These are phyloP conservation scores for Pardalotus punctatus DNA, from an alignment of 2,113 vertebrate genomes.

Conservation along the genomic window DNA sequence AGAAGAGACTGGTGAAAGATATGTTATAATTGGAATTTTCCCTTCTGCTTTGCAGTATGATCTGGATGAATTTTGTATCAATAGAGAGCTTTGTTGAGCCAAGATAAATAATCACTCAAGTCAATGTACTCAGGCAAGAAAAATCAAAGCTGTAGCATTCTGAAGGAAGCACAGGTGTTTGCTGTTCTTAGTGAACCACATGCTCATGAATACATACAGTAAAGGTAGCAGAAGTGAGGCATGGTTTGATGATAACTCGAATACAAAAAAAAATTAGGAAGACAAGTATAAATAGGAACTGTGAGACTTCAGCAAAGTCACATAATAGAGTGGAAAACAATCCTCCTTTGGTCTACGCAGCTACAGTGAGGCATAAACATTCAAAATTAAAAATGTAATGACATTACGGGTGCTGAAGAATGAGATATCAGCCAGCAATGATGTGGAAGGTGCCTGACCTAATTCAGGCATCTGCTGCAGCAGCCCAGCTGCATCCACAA, in stretches of 20 bases:
- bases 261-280: background rate
- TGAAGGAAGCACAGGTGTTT: background rate
- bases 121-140: background rate
- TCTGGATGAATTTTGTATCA: background rate
- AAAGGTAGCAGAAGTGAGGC: background rate
- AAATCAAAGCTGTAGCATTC: background rate
- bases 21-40: background rate
- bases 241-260: background rate
- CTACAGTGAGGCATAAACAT: background rate
- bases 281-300: background rate
- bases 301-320: background rate
- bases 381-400: background rate
- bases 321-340: background rate
- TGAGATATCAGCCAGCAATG: background rate
- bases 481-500: background rate
- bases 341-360: background rate
- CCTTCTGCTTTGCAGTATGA: background rate
- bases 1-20: background rate
- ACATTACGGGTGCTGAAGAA: background rate
- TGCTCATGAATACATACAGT: background rate
- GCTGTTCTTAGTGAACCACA: background rate
- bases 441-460: background rate
- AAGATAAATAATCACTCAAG: background rate
- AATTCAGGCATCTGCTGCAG: background rate
- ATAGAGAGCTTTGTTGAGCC: background rate